phyloP scores from a whole-genome alignment of 2,888 invertebrate genomes.

The Xanthia icteritia region DNA sequence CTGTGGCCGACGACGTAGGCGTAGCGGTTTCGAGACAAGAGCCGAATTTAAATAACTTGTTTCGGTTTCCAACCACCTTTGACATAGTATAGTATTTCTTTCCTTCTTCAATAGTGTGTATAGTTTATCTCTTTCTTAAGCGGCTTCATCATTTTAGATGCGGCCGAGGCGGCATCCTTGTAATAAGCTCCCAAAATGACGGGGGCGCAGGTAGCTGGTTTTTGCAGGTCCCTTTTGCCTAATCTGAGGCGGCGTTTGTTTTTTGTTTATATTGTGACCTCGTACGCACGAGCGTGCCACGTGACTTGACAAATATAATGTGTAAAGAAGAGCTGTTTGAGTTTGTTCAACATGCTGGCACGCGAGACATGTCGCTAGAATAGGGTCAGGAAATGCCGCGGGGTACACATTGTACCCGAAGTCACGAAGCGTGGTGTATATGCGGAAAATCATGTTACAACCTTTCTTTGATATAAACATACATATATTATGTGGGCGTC shows the following conservation, averaged over 20 bases:
- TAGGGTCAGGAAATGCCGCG: slow-evolving; percentile 25
- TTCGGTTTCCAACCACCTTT: slow-evolving; percentile 84
- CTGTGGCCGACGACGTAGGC: slow-evolving; percentile 74
- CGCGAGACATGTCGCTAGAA: slow-evolving; percentile 6
- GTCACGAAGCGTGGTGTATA: slow-evolving; percentile 24
- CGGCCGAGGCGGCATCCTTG: slow-evolving; percentile 73
- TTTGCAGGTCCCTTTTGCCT: slow-evolving; percentile 83
- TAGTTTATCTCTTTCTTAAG: slow-evolving; percentile 77
- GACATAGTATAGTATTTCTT: slow-evolving; percentile 81
- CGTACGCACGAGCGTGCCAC: slow-evolving; percentile 79
- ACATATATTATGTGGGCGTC: not conserved
- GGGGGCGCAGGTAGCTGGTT: slow-evolving; percentile 86
- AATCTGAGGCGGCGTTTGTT: slow-evolving; percentile 77
- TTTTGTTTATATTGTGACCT: slow-evolving; percentile 79
- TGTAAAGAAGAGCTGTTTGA: slow-evolving; percentile 40
- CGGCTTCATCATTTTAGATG: slow-evolving; percentile 77
- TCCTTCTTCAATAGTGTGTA: slow-evolving; percentile 71
- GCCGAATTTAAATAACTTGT: slow-evolving; percentile 88
- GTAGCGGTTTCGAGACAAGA: slow-evolving; percentile 78
- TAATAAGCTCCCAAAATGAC: slow-evolving; percentile 78
- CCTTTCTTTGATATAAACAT: not conserved
- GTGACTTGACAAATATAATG: slow-evolving; percentile 68
- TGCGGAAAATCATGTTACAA: slow-evolving; percentile 6
- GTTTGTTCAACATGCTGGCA: slow-evolving; percentile 33
- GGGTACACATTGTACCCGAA: slow-evolving; percentile 28